These are phyloP conservation scores for Andrena minutula DNA, from an alignment of 2,888 invertebrate species.

Conservation along the genomic window DNA sequence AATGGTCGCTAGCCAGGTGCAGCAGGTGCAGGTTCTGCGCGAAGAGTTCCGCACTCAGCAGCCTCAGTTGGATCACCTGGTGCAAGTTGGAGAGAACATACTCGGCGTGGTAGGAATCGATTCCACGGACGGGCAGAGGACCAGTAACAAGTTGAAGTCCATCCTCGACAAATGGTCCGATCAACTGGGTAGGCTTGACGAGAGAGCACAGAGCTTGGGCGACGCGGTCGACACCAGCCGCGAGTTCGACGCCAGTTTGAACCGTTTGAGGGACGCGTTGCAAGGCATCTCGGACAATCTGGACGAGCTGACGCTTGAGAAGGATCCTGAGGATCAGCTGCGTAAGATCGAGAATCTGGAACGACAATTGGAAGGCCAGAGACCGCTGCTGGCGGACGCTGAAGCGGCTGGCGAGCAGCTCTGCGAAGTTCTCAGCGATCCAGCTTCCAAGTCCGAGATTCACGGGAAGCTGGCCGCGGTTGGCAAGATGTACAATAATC, in stretches of 20 bases:
- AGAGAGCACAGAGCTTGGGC: slow-evolving; percentile 94
- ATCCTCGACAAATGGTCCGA: slow-evolving; percentile 93
- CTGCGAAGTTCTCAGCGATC: slow-evolving; percentile 94
- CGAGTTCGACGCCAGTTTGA: slow-evolving; percentile 95
- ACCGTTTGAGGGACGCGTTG: slow-evolving; percentile 93
- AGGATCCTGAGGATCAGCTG: slow-evolving; percentile 94
- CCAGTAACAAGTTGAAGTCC: slow-evolving; percentile 90
- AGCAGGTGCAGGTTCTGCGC: slow-evolving; percentile 94
- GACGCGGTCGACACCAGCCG: slow-evolving; percentile 97
- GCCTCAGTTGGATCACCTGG: slow-evolving; percentile 94
- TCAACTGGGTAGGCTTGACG: slow-evolving; percentile 91
- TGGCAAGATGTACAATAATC: slow-evolving; percentile 94
- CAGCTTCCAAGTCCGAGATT: slow-evolving; percentile 95
- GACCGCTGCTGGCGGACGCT: slow-evolving; percentile 94
- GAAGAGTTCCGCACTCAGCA: slow-evolving; percentile 98
- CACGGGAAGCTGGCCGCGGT: slow-evolving; percentile 94
- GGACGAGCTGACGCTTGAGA: slow-evolving; percentile 92
- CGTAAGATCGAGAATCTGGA: slow-evolving; percentile 95
- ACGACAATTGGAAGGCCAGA: slow-evolving; percentile 94
- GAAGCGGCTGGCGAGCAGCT: slow-evolving; percentile 96
- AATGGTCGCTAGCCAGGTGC: slow-evolving; percentile 98
- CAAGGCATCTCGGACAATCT: slow-evolving; percentile 95
- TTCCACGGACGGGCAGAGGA: slow-evolving; percentile 88
- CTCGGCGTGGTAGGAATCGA: slow-evolving; percentile 87
- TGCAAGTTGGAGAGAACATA: slow-evolving; percentile 92